Conservation (phyloP, 2,797 vertebrate species). For the Rhinogobio ventralis region DNA sequence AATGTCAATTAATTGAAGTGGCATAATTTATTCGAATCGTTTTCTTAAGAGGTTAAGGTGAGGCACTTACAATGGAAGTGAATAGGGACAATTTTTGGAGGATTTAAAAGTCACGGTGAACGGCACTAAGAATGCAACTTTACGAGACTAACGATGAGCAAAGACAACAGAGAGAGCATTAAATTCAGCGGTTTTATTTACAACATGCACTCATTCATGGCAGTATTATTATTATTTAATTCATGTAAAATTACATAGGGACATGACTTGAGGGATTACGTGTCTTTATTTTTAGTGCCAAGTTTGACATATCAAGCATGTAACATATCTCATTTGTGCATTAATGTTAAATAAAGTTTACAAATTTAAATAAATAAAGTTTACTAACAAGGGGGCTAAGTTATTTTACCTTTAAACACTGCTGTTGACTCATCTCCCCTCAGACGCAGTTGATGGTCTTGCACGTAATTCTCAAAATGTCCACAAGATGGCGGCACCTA, state of each 20-base stretch:
- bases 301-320: not conserved
- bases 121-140: not conserved
- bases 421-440: not conserved
- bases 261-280: not conserved
- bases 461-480: not conserved
- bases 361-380: not conserved
- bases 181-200: not conserved
- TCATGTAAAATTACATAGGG: not conserved
- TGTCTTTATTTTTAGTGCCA: not conserved
- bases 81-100: not conserved
- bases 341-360: not conserved
- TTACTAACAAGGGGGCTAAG: not conserved
- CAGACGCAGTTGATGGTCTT: not conserved
- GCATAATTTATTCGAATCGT: not conserved
- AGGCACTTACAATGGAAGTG: not conserved
- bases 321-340: not conserved
- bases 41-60: not conserved
- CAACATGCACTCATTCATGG: not conserved
- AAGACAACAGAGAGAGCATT: not conserved
- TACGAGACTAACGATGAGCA: not conserved
- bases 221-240: not conserved
- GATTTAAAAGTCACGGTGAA: not conserved
- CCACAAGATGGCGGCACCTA: not conserved
- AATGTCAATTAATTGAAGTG: not conserved
- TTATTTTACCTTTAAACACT: not conserved